phyloP scores from a whole-genome alignment of 2,888 invertebrate species.

The Habroteleia sp. region DNA sequence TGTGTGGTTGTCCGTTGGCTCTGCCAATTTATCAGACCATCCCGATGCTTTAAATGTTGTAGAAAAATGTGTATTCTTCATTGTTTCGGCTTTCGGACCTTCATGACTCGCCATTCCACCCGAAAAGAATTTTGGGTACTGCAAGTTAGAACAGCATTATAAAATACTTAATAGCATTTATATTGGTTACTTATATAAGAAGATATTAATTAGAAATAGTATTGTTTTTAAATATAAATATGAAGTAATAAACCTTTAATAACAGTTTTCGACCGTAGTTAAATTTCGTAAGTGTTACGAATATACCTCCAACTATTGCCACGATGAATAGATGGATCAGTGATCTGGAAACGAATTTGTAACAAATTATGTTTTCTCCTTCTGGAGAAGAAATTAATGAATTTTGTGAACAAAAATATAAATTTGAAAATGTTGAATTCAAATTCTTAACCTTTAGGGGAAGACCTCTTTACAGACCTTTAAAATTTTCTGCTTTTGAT shows the following conservation, averaged over 20 bases:
- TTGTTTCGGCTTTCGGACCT: conserved; percentile 85
- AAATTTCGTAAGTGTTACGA: conserved; percentile 85
- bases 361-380: no score
- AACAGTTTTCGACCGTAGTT: conserved; percentile 85
- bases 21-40: conserved; percentile 86
- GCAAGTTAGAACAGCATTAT: conserved; percentile 68
- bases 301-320: conserved; percentile 83
- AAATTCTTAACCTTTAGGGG: no score
- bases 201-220: no score
- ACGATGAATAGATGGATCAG: conserved; percentile 82
- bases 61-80: conserved; percentile 84
- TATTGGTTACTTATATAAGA: no score
- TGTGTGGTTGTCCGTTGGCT: conserved; percentile 83
- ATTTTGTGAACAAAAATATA: no score
- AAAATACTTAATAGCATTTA: neutral
- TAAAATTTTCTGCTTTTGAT: no score
- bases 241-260: conserved; percentile 84
- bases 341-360: conserved; percentile 78
- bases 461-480: no score
- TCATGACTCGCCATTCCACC: conserved; percentile 86
- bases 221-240: no score
- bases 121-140: conserved; percentile 88
- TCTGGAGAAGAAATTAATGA: no score
- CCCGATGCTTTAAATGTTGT: conserved; percentile 89
- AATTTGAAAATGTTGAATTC: no score